Evolutionary conservation across 2,888 invertebrate species (phyloP).

Genomic region (Rhingia campestris): DNA sequence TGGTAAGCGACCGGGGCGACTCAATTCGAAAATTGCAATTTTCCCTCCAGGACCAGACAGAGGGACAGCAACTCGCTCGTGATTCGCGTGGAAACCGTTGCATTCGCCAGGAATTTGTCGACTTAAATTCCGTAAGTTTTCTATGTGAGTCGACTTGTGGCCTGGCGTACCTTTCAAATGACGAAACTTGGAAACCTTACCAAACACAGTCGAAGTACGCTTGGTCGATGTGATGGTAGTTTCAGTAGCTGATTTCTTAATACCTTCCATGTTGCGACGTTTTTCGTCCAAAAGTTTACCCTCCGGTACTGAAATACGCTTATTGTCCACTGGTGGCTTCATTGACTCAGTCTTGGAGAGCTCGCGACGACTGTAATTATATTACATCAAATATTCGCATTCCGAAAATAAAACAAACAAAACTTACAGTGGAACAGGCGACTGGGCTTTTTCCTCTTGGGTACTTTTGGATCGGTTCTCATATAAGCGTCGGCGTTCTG

Average conservation of each 20-base stretch:
- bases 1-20: constrained; percentile 89
- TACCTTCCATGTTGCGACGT: constrained; percentile 77
- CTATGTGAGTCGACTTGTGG: constrained; percentile 95
- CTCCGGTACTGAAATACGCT: constrained; percentile 81
- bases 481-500: constrained; percentile 90
- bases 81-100: constrained; percentile 95
- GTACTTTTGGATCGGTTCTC: constrained; percentile 89
- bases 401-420: background rate
- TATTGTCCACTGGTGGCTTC: constrained; percentile 77
- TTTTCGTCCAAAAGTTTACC: constrained; percentile 80
- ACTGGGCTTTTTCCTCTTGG: constrained; percentile 87
- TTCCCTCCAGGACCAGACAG: constrained; percentile 95
- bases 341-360: constrained; percentile 82
- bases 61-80: constrained; percentile 93
- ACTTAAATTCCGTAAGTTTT: constrained; percentile 95
- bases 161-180: constrained; percentile 95
- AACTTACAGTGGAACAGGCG: constrained; percentile 88
- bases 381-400: background rate
- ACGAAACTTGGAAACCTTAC: constrained; percentile 95
- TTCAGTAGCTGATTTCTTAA: constrained; percentile 83
- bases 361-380: constrained; percentile 85
- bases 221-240: constrained; percentile 86
- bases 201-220: constrained; percentile 93
- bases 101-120: constrained; percentile 96
- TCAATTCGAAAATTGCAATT: constrained; percentile 92